phyloP scores from a whole-genome alignment of 2,113 vertebrate species.

The Melanerpes aurifrons region DNA sequence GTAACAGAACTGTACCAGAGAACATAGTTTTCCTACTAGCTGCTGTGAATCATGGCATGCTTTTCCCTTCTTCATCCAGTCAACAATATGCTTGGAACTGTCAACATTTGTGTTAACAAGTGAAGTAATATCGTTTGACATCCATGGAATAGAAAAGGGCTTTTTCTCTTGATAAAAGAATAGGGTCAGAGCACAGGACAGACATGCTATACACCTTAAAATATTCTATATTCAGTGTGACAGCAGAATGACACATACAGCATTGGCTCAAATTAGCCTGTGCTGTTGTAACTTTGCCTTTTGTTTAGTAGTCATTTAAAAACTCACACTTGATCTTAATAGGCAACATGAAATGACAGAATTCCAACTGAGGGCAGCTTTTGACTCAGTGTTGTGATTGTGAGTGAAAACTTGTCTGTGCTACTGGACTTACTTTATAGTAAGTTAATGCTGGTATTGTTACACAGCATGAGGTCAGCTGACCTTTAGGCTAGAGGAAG shows the following conservation, averaged over 20 bases:
- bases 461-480: background rate
- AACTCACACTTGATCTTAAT: background rate
- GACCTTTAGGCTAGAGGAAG: conserved; percentile 10
- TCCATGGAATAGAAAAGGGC: background rate
- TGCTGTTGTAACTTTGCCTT: background rate
- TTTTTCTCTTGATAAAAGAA: background rate
- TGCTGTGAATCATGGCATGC: background rate
- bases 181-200: background rate
- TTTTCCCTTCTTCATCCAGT: background rate
- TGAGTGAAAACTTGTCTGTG: background rate
- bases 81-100: background rate
- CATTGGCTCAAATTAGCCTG: background rate
- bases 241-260: background rate
- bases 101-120: background rate
- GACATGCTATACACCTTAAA: background rate
- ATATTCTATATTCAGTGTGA: background rate
- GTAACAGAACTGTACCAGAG: background rate
- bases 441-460: conserved; percentile 24
- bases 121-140: background rate
- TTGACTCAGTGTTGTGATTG: background rate
- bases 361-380: background rate
- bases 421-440: background rate
- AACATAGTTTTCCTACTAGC: background rate
- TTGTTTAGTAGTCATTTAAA: background rate
- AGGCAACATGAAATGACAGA: background rate